phyloP scores from a whole-genome alignment of 1,140 invertebrate species.

The Apis mellifera region Amel_HAv3.1 CM009931.2:24386001-24386500 shows the following conservation, averaged over 20 bases:
- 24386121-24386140: not conserved
- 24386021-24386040: not conserved
- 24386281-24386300: not conserved
- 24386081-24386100: not conserved
- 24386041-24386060: constrained; percentile 3
- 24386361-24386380: too few relatives aligned
- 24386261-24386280: constrained; percentile 39
- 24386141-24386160: not conserved
- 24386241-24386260: constrained; percentile 4
- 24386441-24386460: too few relatives aligned
- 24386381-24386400: too few relatives aligned
- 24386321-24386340: too few relatives aligned
- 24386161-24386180: constrained; percentile 34
- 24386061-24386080: not conserved
- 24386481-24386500: too few relatives aligned
- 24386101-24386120: constrained; percentile 23
- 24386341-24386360: too few relatives aligned
- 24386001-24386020: not conserved
- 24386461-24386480: too few relatives aligned
- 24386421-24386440: too few relatives aligned
- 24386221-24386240: constrained; percentile 21
- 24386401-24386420: too few relatives aligned
- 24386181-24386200: constrained; percentile 35
- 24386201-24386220: not conserved
- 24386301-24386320: too few relatives aligned